Conservation (phyloP, 2,797 vertebrate species). For the Poeciliopsis turneri region DNA sequence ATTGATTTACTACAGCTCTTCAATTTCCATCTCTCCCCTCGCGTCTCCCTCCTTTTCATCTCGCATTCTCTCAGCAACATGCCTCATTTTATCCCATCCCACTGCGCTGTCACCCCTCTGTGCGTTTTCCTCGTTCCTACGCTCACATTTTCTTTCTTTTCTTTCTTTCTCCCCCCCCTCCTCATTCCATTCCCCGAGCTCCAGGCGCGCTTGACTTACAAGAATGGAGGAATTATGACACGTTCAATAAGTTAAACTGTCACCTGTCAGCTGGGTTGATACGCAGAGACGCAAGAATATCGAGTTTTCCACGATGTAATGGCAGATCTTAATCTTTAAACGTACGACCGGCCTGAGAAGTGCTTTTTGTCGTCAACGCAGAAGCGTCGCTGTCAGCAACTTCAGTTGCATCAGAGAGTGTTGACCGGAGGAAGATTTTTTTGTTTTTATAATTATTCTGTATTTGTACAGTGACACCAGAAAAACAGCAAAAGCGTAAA, state of each 20-base stretch:
- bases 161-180: background rate
- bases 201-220: background rate
- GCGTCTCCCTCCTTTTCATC: slow-evolving; percentile 41
- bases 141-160: background rate
- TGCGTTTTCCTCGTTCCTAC: background rate
- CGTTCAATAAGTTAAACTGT: slow-evolving; percentile 23
- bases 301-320: slow-evolving; percentile 16
- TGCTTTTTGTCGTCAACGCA: slow-evolving; percentile 30
- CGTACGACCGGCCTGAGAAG: slow-evolving; percentile 20
- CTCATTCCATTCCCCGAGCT: background rate
- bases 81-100: slow-evolving; percentile 41
- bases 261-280: slow-evolving; percentile 22
- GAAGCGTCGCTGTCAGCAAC: slow-evolving; percentile 40
- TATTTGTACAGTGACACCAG: background rate
- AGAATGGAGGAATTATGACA: slow-evolving; percentile 10
- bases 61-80: slow-evolving; percentile 41
- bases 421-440: background rate
- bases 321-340: slow-evolving; percentile 11
- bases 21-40: slow-evolving; percentile 55
- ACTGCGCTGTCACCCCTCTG: slow-evolving; percentile 8
- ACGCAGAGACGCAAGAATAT: slow-evolving; percentile 12
- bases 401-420: slow-evolving; percentile 36
- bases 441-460: background rate
- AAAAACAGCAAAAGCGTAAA: background rate
- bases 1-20: slow-evolving; percentile 77